Conservation (phyloP, 1,140 invertebrate genomes). For the Wasmannia auropunctata region DNA sequence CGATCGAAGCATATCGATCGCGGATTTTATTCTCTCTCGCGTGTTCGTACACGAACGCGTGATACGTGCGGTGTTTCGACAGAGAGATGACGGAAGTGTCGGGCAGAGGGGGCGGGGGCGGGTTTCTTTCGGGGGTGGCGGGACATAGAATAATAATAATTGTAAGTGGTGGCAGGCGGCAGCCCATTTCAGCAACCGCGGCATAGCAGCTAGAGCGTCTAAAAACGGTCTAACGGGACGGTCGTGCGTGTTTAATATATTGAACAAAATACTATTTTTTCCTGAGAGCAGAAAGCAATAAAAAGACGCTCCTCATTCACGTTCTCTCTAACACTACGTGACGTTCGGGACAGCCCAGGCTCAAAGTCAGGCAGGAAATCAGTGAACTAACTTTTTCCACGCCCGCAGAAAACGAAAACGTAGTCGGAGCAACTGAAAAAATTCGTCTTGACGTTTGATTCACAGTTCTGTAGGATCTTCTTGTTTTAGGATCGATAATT, state of each 20-base stretch:
- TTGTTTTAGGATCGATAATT: background rate
- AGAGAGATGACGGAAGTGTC: slow-evolving; percentile 41
- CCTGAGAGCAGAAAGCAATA: slow-evolving; percentile 67
- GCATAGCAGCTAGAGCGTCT: slow-evolving; percentile 82
- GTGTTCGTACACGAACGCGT: slow-evolving; percentile 68
- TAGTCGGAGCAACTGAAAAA: slow-evolving; percentile 43
- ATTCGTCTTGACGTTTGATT: background rate
- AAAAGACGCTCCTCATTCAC: slow-evolving; percentile 58
- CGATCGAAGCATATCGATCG: slow-evolving; percentile 29
- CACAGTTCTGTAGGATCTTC: background rate
- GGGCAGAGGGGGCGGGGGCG: slow-evolving; percentile 3
- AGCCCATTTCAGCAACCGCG: slow-evolving; percentile 82
- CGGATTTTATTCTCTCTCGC: slow-evolving; percentile 44
- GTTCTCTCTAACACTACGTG: slow-evolving; percentile 64
- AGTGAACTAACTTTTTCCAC: slow-evolving; percentile 59
- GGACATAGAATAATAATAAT: slow-evolving; percentile 73
- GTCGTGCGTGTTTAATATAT: slow-evolving; percentile 72
- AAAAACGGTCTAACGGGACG: slow-evolving; percentile 75
- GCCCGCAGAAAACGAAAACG: slow-evolving; percentile 22
- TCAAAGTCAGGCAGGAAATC: slow-evolving; percentile 69
- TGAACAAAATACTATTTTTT: slow-evolving; percentile 73
- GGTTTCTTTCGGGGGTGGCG: slow-evolving; percentile 45
- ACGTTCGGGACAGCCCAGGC: slow-evolving; percentile 63
- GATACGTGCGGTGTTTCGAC: slow-evolving; percentile 71
- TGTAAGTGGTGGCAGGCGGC: slow-evolving; percentile 83